Evolutionary conservation across 2,797 vertebrate species (phyloP).

Genomic region (Adelosebastes latens): DNA sequence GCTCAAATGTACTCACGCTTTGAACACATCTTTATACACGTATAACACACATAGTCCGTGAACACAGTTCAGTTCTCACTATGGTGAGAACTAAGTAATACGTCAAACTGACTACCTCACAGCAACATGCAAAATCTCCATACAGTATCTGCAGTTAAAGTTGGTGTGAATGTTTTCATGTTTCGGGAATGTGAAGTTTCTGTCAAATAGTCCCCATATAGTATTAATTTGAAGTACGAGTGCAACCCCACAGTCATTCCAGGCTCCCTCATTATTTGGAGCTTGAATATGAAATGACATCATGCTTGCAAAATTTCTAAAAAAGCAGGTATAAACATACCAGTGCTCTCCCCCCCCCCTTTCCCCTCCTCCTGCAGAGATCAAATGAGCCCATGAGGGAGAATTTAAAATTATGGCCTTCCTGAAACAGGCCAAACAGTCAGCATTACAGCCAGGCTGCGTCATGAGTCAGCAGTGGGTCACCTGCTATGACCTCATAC

Average conservation of each 20-base stretch:
- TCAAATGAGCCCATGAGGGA: conserved; percentile 72
- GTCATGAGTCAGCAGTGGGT: conserved; percentile 76
- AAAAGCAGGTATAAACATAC: conserved; percentile 67
- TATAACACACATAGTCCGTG: conserved; percentile 9
- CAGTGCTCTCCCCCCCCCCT: conserved; percentile 17
- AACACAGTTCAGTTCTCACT: conserved; percentile 42
- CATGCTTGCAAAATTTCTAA: conserved; percentile 50
- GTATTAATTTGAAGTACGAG: conserved; percentile 13
- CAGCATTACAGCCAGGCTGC: conserved; percentile 64
- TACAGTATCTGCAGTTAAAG: not conserved
- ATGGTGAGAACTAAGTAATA: conserved; percentile 53
- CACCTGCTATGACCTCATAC: conserved; percentile 74
- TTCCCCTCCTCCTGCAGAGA: conserved; percentile 58
- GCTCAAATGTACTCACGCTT: conserved; percentile 25
- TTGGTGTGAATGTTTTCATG: conserved; percentile 45
- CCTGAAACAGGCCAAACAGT: conserved; percentile 61
- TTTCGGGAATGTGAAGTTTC: conserved; percentile 53
- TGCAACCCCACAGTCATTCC: conserved; percentile 11
- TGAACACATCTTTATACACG: conserved; percentile 30
- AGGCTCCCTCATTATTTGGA: conserved; percentile 57
- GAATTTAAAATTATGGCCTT: conserved; percentile 60
- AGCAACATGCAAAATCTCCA: conserved; percentile 35
- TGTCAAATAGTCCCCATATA: conserved; percentile 27
- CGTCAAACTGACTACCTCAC: conserved; percentile 68
- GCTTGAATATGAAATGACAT: conserved; percentile 69